Percentiles rank a stretch among this genome's conserved stretches.
phyloP scores from a whole-genome alignment of 1,140 invertebrate species.

The Drosophila takahashii region DNA sequence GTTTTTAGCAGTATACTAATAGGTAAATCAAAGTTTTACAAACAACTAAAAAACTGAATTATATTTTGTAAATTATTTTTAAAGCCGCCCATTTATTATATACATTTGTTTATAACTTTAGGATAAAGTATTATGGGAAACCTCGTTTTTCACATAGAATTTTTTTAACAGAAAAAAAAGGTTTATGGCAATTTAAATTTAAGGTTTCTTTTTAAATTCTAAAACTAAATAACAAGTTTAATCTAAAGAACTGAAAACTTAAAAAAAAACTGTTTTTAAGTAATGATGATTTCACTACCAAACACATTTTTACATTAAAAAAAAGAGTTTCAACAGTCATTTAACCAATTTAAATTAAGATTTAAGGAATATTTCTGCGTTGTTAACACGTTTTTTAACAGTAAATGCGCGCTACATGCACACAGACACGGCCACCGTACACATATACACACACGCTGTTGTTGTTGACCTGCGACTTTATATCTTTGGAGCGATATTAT shows the following conservation, averaged over 20 bases:
- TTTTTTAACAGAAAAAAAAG: too few relatives aligned
- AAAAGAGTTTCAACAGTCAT: not conserved
- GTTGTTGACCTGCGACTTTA: constrained; percentile 64
- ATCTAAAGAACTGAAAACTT: not conserved
- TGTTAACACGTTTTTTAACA: constrained; percentile 15
- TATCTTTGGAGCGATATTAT: constrained; percentile 53
- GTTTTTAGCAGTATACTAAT: too few relatives aligned
- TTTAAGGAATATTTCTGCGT: not conserved
- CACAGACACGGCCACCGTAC: constrained; percentile 1
- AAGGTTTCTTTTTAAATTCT: not conserved
- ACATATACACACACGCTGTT: constrained; percentile 31
- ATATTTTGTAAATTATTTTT: too few relatives aligned
- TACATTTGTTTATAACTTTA: not conserved
- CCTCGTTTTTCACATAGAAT: not conserved
- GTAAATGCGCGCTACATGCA: constrained; percentile 15
- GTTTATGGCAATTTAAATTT: too few relatives aligned
- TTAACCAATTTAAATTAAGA: not conserved
- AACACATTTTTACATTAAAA: not conserved
- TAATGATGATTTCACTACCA: not conserved
- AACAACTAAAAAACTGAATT: too few relatives aligned
- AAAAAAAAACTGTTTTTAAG: not conserved
- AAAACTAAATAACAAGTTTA: not conserved
- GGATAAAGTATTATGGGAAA: not conserved
- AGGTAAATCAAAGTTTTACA: too few relatives aligned
- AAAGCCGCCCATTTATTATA: not conserved